Base-by-base conservation (phyloP, 2,797 vertebrate species). In the Spinus pinus region DNA sequence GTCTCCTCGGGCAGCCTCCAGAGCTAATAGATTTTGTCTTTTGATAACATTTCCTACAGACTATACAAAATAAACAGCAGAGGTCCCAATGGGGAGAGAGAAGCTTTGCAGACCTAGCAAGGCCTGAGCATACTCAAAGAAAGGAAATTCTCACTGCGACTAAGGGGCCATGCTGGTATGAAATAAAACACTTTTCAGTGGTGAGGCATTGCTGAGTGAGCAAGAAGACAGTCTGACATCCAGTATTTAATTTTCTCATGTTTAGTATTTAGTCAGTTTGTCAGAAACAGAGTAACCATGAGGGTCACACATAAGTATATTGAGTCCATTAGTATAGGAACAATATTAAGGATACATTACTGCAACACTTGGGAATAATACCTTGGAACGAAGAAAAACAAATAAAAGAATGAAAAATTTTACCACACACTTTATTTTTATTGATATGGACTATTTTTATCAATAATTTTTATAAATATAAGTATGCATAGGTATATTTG, bases 1-100 rank as follows among this genome's bases (percentile, higher is more conserved):
- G 53, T 80, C 81, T 95, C 90, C 81, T 81, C 23, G 49, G 66
- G 73, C 67, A 93, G 67, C 81, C 60, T 93, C 57, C 74, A 80
- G n/a, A 87, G 66, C 49, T 70, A 28, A 64, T 54, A 93, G 70
- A 90, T 92, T 82, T 82, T 90, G 64, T 49, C 35, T 92, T 73
- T 86, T 57, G 88, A 89, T 78, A 96, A 53, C 53, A 20, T 73
- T 87, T 93, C 67, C 88, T 74, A 47, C 72, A 54, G 86, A 61
- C 37, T 77, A 31, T 37, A 30, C 74, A 65, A 95, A 90, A 82
- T 51, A 92, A 95, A 70, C 77, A 81, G 30, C 33, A 67, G 69
- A n/a, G 22, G 51, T 86, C 33, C 25, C 42, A 31, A 64, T 28
- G 18, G 53, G 58, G 90, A 75, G 73, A 81, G 64, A 42, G 66